phyloP scores from a whole-genome alignment of 2,888 invertebrate species.

The Drosophila niveifrons region DNA sequence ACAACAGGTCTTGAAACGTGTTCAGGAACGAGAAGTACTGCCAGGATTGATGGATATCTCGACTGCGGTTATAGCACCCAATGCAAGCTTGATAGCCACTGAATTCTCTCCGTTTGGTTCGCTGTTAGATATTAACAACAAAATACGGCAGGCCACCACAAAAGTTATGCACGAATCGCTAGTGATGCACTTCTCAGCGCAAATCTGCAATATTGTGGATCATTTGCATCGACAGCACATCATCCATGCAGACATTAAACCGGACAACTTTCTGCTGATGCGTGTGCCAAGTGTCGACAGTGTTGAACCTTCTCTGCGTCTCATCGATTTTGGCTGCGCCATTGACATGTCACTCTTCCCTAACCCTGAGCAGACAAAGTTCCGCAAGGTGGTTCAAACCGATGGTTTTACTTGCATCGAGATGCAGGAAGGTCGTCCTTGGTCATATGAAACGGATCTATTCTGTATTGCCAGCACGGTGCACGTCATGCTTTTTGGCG shows the following conservation, averaged over 20 bases:
- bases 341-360: slow-evolving; percentile 97
- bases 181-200: slow-evolving; percentile 92
- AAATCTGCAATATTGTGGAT: slow-evolving; percentile 94
- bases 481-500: slow-evolving; percentile 94
- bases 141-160: slow-evolving; percentile 90
- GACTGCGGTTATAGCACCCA: slow-evolving; percentile 91
- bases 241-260: slow-evolving; percentile 98
- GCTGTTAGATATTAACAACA: slow-evolving; percentile 92
- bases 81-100: slow-evolving; percentile 93
- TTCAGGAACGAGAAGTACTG: slow-evolving; percentile 86
- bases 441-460: slow-evolving; percentile 98
- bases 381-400: slow-evolving; percentile 91
- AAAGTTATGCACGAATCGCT: slow-evolving; percentile 91
- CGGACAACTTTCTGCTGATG: slow-evolving; percentile 96
- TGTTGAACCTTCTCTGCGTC: slow-evolving; percentile 90
- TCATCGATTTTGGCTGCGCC: slow-evolving; percentile 98
- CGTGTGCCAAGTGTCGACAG: slow-evolving; percentile 88
- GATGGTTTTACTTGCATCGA: slow-evolving; percentile 95
- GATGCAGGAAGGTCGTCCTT: slow-evolving; percentile 95
- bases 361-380: slow-evolving; percentile 89
- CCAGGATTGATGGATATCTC: slow-evolving; percentile 93
- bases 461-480: slow-evolving; percentile 96
- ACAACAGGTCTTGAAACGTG: slow-evolving; percentile 78
- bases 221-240: slow-evolving; percentile 94
- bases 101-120: slow-evolving; percentile 94